Evolutionary conservation across 1,140 invertebrate species (phyloP).

Genomic region (Teleogryllus occipitalis): DNA sequence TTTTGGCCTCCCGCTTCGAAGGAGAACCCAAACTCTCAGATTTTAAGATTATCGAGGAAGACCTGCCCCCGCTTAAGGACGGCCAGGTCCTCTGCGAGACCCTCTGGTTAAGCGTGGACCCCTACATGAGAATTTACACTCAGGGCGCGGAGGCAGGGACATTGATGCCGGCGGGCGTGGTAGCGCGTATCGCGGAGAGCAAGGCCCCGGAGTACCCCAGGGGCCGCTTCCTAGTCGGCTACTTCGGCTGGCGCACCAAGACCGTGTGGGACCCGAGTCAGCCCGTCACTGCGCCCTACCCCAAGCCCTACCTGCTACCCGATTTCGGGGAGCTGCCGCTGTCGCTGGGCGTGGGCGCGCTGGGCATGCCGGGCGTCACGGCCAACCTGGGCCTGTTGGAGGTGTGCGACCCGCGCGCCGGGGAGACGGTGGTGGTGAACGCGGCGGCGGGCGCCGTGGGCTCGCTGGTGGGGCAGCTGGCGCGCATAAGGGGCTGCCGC

Average conservation of each 20-base stretch:
- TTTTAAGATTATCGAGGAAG: too few species aligned
- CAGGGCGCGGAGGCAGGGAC: too few species aligned
- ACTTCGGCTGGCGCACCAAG: conserved; percentile 51
- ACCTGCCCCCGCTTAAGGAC: too few species aligned
- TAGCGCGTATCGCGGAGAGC: conserved; percentile 44
- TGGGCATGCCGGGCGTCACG: conserved; percentile 58
- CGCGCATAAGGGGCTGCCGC: conserved; percentile 45
- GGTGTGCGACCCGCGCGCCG: conserved; percentile 45
- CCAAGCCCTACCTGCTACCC: conserved; percentile 38
- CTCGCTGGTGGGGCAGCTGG: conserved; percentile 52
- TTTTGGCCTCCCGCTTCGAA: too few species aligned
- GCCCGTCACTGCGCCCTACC: neutral
- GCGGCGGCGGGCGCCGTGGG: conserved; percentile 52
- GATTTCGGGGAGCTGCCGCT: conserved; percentile 44
- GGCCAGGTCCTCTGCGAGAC: conserved; percentile 51
- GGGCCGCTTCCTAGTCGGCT: conserved; percentile 46
- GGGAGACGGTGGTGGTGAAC: conserved; percentile 48
- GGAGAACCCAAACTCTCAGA: too few species aligned
- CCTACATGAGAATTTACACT: conserved; percentile 54
- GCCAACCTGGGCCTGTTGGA: conserved; percentile 53
- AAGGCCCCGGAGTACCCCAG: conserved; percentile 50
- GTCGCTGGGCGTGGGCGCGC: conserved; percentile 48
- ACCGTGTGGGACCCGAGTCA: conserved; percentile 31
- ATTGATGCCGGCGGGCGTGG: too few species aligned
- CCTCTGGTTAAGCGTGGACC: conserved; percentile 59